These are phyloP conservation scores for Teleopsis dalmanni DNA, from an alignment of 1,140 invertebrate genomes.

Conservation along the genomic window DNA sequence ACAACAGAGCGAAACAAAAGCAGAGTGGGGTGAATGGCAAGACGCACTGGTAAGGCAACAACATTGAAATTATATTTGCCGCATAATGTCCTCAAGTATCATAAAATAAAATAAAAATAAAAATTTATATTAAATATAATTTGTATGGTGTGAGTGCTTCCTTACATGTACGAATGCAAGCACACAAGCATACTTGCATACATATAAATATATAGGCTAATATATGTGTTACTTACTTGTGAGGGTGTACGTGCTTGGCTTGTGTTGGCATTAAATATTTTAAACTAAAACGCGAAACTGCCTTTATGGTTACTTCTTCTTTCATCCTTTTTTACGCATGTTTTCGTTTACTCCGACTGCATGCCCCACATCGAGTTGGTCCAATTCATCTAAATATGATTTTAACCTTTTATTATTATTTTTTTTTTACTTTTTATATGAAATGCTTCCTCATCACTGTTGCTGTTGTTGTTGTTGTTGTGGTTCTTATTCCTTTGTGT, in stretches of 20 bases:
- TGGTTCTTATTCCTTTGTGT: too few relatives aligned
- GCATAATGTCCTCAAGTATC: constrained; percentile 33
- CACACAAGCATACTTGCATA: not conserved
- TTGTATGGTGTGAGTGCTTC: not conserved
- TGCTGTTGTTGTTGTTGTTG: too few relatives aligned
- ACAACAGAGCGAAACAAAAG: not conserved
- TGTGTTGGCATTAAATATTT: not conserved
- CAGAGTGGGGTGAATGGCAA: not conserved
- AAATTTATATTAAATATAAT: constrained; percentile 33
- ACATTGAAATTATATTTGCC: constrained; percentile 12
- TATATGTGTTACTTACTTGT: not conserved
- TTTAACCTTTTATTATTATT: too few relatives aligned
- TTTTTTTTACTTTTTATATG: too few relatives aligned
- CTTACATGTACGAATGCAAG: not conserved
- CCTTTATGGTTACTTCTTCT: too few relatives aligned
- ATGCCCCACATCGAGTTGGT: too few relatives aligned
- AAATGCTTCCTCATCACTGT: too few relatives aligned
- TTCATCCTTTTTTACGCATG: too few relatives aligned
- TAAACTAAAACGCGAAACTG: too few relatives aligned
- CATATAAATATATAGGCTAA: not conserved
- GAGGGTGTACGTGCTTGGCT: not conserved
- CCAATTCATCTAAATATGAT: too few relatives aligned
- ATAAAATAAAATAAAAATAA: constrained; percentile 41
- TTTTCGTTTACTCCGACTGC: too few relatives aligned
- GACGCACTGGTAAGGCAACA: not conserved